Evolutionary conservation across 2,888 invertebrate genomes (phyloP).

Genomic region (Andrena bicolor): DNA sequence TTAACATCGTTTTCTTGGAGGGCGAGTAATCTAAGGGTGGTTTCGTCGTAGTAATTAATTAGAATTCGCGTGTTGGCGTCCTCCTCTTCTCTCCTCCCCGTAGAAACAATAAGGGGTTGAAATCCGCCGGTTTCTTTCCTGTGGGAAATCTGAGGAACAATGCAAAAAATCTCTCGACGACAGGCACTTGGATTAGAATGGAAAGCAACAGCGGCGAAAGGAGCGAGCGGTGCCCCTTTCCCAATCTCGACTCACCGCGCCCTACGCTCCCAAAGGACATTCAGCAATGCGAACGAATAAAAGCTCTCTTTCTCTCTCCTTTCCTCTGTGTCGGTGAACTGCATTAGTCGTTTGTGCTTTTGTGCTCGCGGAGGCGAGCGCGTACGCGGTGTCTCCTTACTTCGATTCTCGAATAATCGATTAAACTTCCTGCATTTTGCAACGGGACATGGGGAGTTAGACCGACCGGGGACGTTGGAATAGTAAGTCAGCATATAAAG

Average conservation of each 20-base stretch:
- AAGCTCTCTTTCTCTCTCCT: slow-evolving; percentile 51
- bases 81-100: slow-evolving; percentile 3
- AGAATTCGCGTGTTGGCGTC: slow-evolving; percentile 39
- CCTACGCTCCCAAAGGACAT: slow-evolving; percentile 71
- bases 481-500: not conserved
- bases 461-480: slow-evolving; percentile 3
- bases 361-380: slow-evolving; percentile 53
- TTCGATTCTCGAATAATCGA: slow-evolving; percentile 65
- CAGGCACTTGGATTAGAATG: slow-evolving; percentile 78
- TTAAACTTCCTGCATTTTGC: slow-evolving; percentile 46
- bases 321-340: slow-evolving; percentile 54
- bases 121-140: slow-evolving; percentile 74
- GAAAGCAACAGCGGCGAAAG: slow-evolving; percentile 73
- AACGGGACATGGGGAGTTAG: slow-evolving; percentile 10
- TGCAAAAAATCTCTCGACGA: slow-evolving; percentile 73
- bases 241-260: slow-evolving; percentile 72
- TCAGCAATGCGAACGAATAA: slow-evolving; percentile 72
- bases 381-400: slow-evolving; percentile 60
- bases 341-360: slow-evolving; percentile 74
- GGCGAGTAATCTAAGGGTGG: slow-evolving; percentile 29
- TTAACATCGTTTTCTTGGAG: slow-evolving; percentile 20
- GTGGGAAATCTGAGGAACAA: slow-evolving; percentile 77
- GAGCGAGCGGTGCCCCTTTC: slow-evolving; percentile 68
- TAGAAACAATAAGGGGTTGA: slow-evolving; percentile 66
- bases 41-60: slow-evolving; percentile 64